A percentile compares a stretch with the other conserved stretches of the same genome.
Evolutionary conservation across 2,797 vertebrate genomes (phyloP).

Genomic region (Danio choprae): DNA sequence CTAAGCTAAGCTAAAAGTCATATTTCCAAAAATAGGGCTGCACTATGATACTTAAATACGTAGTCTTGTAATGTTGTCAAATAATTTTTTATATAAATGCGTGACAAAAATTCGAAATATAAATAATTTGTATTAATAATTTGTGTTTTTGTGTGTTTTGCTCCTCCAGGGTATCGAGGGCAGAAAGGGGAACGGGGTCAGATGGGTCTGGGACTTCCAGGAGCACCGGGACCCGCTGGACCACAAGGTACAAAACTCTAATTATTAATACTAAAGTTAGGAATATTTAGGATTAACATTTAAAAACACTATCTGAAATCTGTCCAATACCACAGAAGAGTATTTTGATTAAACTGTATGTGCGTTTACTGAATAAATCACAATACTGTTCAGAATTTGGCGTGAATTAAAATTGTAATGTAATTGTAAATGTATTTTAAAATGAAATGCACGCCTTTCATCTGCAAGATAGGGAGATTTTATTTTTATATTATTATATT

Average conservation of each 20-base stretch:
- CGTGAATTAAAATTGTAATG: no score
- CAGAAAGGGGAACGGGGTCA: conserved; percentile 98
- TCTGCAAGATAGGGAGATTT: not conserved
- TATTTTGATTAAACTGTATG: not conserved
- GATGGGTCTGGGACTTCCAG: conserved; percentile 90
- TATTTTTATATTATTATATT: no score
- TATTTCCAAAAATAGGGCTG: no score
- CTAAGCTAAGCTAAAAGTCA: no score
- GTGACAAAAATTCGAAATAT: no score
- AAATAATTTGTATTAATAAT: not conserved
- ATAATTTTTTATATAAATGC: no score
- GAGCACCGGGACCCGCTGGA: conserved; percentile 86
- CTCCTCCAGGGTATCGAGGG: conserved; percentile 90
- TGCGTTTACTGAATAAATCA: not conserved
- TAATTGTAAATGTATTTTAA: no score
- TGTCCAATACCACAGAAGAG: not conserved
- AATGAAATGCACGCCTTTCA: not conserved
- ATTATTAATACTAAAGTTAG: not conserved
- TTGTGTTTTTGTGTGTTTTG: conserved; percentile 27
- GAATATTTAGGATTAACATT: not conserved
- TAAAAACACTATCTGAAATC: not conserved
- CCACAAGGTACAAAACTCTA: conserved; percentile 83
- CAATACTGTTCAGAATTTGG: not conserved
- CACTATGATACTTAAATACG: no score
- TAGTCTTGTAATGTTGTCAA: no score